Base-by-base conservation (phyloP, 2,797 vertebrate genomes). In the Amphiprion clarkii region DNA sequence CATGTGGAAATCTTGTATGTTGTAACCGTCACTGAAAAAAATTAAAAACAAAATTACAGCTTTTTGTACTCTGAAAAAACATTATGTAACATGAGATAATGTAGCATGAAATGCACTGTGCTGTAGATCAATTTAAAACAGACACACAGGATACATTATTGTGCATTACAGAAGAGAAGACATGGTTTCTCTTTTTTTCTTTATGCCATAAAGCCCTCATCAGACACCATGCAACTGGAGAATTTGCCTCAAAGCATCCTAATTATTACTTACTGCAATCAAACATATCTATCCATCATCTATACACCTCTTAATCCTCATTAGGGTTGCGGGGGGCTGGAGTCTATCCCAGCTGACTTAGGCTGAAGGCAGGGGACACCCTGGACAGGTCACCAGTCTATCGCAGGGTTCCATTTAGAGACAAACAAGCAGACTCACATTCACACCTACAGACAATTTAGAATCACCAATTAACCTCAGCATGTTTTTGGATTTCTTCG, bases 31-130 rank as follows among this genome's bases (percentile, higher is more conserved):
- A 49, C 36, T 4, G 55, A 53, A 40, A 67, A 17, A 51, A 72
- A 74, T 33, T 59, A 44, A 60, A 76, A 12, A 42, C 25, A 44
- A 53, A 40, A 36, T 25, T 59, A 21, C 3, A 33, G 3, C 19
- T 21, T 9, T 69, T 60, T 71, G 55, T 14, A 2, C 48, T 67
- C 6, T 27, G 62, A 71, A 42, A 39, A 39, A 39, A 39, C 36
- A 39, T 39, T 12, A 54, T 39, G 36, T 39, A 84, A 55, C 49
- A 53, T 74, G 40, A 75, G 57, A 64, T 33, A 7, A 49, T 48
- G 14, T 12, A 52, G 39, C 25, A 44, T 40, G 42, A 72, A 55
- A 59, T 40, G 2, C 4, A 25, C 3, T 14, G n/a, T 61, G 19
- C 39, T 31, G 40, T 27, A 25, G 66, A 67, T 66, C 33, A 61